Conservation (phyloP, 2,888 invertebrate genomes). For the Spodoptera littoralis region DNA sequence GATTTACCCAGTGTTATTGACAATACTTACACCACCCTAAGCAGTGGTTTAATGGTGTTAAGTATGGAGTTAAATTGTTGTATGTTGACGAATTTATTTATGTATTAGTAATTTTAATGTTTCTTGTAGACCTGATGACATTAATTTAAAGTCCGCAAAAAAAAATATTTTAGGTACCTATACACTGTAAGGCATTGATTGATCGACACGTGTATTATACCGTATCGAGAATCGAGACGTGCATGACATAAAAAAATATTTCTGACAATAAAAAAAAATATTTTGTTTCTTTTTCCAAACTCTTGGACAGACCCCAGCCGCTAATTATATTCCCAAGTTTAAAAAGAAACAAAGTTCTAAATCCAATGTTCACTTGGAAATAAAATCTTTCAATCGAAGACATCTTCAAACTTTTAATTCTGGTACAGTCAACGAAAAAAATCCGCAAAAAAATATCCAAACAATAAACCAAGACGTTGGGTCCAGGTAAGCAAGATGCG, state of each 20-base stretch:
- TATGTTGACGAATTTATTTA: conserved; percentile 11
- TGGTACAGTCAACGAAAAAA: conserved; percentile 43
- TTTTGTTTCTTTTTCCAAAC: no score
- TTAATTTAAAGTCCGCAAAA: no score
- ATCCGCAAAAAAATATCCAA: conserved; percentile 66
- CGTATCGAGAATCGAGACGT: no score
- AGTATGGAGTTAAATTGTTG: conserved; percentile 12
- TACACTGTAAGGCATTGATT: no score
- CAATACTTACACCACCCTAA: conserved; percentile 28
- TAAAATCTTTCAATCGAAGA: conserved; percentile 21
- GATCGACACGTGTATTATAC: no score
- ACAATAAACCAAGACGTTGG: conserved; percentile 75
- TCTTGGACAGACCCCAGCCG: no score
- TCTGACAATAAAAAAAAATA: no score
- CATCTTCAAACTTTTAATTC: conserved; percentile 32
- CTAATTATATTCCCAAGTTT: no score
- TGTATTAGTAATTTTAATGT: no score
- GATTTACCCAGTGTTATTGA: conserved; percentile 61
- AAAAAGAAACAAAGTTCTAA: background rate
- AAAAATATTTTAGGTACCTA: no score
- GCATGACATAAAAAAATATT: no score
- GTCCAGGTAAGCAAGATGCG: conserved; percentile 85
- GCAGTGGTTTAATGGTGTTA: conserved; percentile 32
- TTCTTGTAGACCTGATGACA: no score
- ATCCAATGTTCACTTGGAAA: conserved; percentile 6